These are phyloP conservation scores for Calidris pugnax DNA, from an alignment of 2,113 vertebrate genomes.

Conservation along the genomic window DNA sequence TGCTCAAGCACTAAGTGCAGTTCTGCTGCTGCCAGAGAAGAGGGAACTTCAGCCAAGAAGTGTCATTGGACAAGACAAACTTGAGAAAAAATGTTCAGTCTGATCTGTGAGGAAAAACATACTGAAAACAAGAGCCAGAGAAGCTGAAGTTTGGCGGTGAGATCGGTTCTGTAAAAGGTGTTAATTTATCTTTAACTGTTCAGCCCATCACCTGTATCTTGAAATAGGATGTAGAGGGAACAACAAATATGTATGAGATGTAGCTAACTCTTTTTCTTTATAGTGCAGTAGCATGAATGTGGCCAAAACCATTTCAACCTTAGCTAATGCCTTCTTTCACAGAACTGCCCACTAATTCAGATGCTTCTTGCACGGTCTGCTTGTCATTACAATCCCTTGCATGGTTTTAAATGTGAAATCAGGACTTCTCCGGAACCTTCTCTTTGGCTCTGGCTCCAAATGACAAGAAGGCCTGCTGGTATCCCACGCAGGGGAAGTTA, in stretches of 20 bases:
- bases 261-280: not conserved
- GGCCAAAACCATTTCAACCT: not conserved
- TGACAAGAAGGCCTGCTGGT: not conserved
- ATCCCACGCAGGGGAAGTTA: not conserved
- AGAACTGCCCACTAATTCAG: not conserved
- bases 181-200: not conserved
- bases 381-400: not conserved
- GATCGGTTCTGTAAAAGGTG: not conserved
- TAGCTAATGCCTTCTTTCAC: not conserved
- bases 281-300: not conserved
- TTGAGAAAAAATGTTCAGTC: not conserved
- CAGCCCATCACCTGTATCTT: not conserved
- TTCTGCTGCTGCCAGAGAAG: conserved; percentile 8
- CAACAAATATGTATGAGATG: not conserved
- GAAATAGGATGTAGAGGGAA: not conserved
- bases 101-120: conserved; percentile 16
- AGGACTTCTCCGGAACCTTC: not conserved
- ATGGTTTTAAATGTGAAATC: not conserved
- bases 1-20: not conserved
- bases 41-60: conserved; percentile 34
- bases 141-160: not conserved
- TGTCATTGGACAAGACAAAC: not conserved
- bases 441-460: not conserved
- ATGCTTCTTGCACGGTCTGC: not conserved
- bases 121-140: not conserved